Base-by-base conservation (phyloP, 2,797 vertebrate genomes). In the Danio kyathit region DNA sequence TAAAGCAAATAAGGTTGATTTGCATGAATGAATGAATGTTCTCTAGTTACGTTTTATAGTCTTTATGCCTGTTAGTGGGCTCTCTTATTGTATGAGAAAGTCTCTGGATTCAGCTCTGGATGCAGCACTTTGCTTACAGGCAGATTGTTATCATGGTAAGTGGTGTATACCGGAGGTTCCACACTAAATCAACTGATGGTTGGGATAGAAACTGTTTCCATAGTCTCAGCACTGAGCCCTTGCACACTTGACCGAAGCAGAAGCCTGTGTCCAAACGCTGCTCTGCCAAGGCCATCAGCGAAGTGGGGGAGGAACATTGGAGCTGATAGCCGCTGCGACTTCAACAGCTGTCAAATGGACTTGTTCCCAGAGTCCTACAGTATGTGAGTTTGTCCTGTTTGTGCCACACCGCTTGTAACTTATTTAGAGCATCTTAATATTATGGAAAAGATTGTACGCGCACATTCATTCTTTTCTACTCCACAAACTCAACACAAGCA, bases 141-240 rank as follows among this genome's bases (percentile, higher is more conserved):
- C 74, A 71, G 44, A 77, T 57, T 59, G 8, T 70, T 76, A 80
- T 85, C 83, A 82, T 81, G 41, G 49, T 70, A 29, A 70, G 54
- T 67, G 63, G 48, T 54, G 44, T 79, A 60, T 49, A 61, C 67
- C 40, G 57, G 77, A 72, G 77, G 60, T 48, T 56, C 64, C 29
- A 66, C 70, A 43, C 59, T 79, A 49, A 79, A 83, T 83, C 75
- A 83, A 81, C 65, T 49, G 54, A 76, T 66, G 71, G 69, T 83
- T 83, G 81, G 79, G 79, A 85, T 83, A 84, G 83, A 51, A 82
- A 54, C 61, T 83, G 65, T 84, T 85, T 85, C 85, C 81, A 87
- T 78, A 79, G 84, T 71, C 80, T 87, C 84, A 82, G 80, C 81
- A 74, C 63, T 59, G 59, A 79, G 65, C 43, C 59, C 52, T 57